These are phyloP conservation scores for Octodon degus DNA, from an alignment of 2,113 vertebrate species.

Conservation along the genomic window DNA sequence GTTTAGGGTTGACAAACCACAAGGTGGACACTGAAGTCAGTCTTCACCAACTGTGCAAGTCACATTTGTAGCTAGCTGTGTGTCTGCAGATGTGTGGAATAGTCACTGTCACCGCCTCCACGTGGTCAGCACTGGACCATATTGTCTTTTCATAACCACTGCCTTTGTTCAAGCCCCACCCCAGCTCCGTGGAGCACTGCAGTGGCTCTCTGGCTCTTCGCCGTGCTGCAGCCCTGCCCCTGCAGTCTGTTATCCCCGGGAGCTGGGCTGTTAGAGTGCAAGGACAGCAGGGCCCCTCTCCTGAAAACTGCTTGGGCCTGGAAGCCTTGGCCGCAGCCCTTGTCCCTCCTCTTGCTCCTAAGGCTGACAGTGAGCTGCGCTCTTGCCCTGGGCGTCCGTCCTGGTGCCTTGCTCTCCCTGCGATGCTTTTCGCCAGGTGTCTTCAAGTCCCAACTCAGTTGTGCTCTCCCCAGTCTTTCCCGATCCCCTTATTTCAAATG, in stretches of 20 bases:
- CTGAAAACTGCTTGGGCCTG: background rate
- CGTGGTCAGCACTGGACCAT: background rate
- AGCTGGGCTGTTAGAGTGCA: background rate
- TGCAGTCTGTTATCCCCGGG: background rate
- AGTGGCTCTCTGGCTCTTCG: background rate
- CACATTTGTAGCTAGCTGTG: background rate
- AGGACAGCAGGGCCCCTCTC: background rate
- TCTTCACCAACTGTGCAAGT: background rate
- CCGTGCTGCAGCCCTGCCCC: background rate
- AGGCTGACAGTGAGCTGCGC: no score
- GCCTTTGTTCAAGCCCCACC: background rate
- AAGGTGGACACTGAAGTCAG: background rate
- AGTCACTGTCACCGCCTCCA: background rate
- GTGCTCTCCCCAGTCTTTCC: background rate
- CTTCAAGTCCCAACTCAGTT: background rate
- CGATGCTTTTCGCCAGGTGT: background rate
- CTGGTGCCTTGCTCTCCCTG: background rate
- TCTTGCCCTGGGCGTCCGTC: no score
- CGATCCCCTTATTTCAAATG: slow-evolving; percentile 38
- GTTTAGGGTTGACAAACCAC: background rate
- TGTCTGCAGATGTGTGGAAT: background rate
- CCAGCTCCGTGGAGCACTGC: background rate
- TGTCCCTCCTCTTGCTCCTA: background rate
- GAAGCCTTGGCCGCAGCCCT: background rate
- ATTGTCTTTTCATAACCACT: background rate